Conservation (phyloP, 2,888 invertebrate genomes). For the Drosophila neonasuta region DNA sequence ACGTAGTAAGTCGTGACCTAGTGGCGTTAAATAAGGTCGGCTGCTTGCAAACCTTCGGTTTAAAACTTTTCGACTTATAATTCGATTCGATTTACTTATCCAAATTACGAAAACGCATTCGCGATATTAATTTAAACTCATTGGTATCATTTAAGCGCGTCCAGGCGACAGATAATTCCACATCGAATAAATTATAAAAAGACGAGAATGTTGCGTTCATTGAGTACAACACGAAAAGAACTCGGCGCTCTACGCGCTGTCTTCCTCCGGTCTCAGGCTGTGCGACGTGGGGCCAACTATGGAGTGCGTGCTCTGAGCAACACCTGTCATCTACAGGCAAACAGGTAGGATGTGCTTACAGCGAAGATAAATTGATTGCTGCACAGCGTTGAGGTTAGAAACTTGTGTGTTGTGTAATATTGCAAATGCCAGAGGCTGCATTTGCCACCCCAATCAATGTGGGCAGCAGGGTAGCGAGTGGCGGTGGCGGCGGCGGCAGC, state of each 20-base stretch:
- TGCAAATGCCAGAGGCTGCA: slow-evolving; percentile 59
- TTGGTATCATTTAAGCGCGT: slow-evolving; percentile 3
- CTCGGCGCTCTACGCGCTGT: slow-evolving; percentile 84
- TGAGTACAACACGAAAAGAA: slow-evolving; percentile 87
- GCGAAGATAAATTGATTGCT: slow-evolving; percentile 1
- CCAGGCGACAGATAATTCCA: slow-evolving; percentile 3
- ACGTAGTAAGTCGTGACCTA: slow-evolving; percentile 67
- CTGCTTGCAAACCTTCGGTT: slow-evolving; percentile 49
- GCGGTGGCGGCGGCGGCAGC: background rate
- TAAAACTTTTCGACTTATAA: slow-evolving; percentile 48
- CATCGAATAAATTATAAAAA: slow-evolving; percentile 7
- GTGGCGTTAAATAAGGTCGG: slow-evolving; percentile 70
- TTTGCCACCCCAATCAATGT: slow-evolving; percentile 15
- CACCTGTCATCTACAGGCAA: slow-evolving; percentile 58
- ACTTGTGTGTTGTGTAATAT: slow-evolving; percentile 81
- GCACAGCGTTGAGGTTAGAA: slow-evolving; percentile 80
- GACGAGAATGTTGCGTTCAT: slow-evolving; percentile 87
- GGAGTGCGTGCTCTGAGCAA: slow-evolving; percentile 71
- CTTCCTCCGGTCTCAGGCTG: slow-evolving; percentile 83
- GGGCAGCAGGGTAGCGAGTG: slow-evolving; percentile 20
- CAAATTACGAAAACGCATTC: slow-evolving; percentile 47
- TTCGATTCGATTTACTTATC: slow-evolving; percentile 32
- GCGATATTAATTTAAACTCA: background rate
- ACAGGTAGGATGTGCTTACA: slow-evolving; percentile 67
- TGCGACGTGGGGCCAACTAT: slow-evolving; percentile 71